Evolutionary conservation across 2,113 vertebrate species (phyloP).

Genomic region (Tautogolabrus adspersus): DNA sequence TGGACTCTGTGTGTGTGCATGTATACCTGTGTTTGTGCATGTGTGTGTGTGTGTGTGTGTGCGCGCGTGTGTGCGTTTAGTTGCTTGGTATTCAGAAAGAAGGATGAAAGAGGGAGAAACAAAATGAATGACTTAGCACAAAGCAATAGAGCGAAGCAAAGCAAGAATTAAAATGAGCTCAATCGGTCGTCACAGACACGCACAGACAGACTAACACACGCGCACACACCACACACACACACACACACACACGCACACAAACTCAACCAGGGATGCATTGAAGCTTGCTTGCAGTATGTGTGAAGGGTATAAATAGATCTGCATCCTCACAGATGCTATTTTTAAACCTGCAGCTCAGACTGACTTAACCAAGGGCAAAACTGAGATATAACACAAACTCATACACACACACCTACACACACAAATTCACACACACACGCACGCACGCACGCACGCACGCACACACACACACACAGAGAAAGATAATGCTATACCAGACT

Average conservation of each 20-base stretch:
- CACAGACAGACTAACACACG: constrained; percentile 22
- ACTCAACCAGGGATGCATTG: constrained; percentile 41
- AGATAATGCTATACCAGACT: constrained; percentile 24
- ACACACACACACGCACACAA: constrained; percentile 33
- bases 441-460: background rate
- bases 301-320: constrained; percentile 80
- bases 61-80: no score
- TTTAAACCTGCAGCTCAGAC: constrained; percentile 74
- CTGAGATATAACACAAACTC: constrained; percentile 19
- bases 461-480: background rate
- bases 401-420: background rate
- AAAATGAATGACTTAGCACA: constrained; percentile 72
- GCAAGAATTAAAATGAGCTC: constrained; percentile 68
- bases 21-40: background rate
- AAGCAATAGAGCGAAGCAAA: constrained; percentile 58
- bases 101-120: constrained; percentile 17
- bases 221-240: constrained; percentile 21
- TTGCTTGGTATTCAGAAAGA: constrained; percentile 12
- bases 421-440: constrained; percentile 12
- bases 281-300: constrained; percentile 67
- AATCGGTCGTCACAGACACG: constrained; percentile 18
- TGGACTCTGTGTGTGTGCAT: background rate
- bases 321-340: constrained; percentile 77
- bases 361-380: constrained; percentile 74
- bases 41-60: constrained; percentile 1